These are phyloP conservation scores for Aelia acuminata DNA, from an alignment of 2,888 invertebrate species.

Conservation along the genomic window DNA sequence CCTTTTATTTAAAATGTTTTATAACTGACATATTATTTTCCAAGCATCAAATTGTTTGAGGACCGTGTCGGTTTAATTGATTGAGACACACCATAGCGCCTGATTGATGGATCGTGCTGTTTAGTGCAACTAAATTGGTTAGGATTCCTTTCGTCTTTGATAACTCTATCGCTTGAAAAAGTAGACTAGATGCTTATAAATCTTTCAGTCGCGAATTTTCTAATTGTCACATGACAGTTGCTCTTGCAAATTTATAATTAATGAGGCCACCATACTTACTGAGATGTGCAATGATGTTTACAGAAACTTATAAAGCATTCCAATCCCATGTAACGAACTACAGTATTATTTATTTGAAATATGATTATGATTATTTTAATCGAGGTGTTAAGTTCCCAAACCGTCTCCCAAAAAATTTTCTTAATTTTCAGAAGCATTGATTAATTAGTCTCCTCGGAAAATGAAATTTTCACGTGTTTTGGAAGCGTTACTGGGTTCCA, in stretches of 20 bases:
- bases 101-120: neutral
- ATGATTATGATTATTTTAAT: no score
- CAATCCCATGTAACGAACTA: neutral
- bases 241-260: neutral
- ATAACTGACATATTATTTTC: neutral
- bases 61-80: neutral
- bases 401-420: no score
- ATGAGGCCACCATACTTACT: neutral
- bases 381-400: no score
- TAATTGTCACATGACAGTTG: neutral
- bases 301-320: neutral
- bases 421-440: no score
- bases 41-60: no score
- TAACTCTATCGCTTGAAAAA: neutral
- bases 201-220: neutral
- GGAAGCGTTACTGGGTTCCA: no score
- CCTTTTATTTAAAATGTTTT: no score
- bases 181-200: neutral
- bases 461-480: no score
- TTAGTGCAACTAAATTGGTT: neutral
- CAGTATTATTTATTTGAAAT: no score
- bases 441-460: no score
- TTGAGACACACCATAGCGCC: neutral
- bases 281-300: neutral
- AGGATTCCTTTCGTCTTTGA: neutral